These are phyloP conservation scores for Drosophila pseudotalamancana DNA, from an alignment of 2,888 invertebrate species.

Conservation along the genomic window DNA sequence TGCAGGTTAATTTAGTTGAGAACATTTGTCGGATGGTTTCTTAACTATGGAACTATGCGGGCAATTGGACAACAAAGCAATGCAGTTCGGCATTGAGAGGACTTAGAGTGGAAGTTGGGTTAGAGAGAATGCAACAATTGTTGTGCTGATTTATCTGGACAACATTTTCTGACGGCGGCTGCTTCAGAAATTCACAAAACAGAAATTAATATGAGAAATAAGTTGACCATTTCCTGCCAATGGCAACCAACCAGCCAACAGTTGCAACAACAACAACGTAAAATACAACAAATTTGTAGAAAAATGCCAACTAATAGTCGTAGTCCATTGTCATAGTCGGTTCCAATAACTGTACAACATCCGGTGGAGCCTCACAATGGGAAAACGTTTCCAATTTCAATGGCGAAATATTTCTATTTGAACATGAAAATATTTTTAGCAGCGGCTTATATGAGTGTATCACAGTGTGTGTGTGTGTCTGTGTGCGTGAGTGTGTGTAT, in stretches of 20 bases:
- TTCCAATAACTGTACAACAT: conserved; percentile 77
- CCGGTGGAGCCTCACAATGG: conserved; percentile 66
- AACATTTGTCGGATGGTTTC: conserved; percentile 17
- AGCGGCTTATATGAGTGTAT: conserved; percentile 44
- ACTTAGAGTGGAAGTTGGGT: not conserved
- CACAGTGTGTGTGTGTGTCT: not conserved
- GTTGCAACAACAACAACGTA: conserved; percentile 5
- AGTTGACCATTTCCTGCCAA: conserved; percentile 69
- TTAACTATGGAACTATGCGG: conserved; percentile 21
- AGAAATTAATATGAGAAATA: conserved; percentile 72
- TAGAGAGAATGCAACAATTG: conserved; percentile 19
- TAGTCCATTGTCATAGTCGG: conserved; percentile 59
- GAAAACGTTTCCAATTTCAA: conserved; percentile 76
- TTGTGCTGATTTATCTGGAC: conserved; percentile 49
- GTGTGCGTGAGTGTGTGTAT: not conserved
- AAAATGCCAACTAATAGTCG: conserved; percentile 65
- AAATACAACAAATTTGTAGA: conserved; percentile 34
- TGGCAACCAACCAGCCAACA: conserved; percentile 18
- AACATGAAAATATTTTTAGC: conserved; percentile 74
- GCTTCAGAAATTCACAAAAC: conserved; percentile 57
- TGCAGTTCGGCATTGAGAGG: not conserved
- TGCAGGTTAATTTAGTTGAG: conserved; percentile 31
- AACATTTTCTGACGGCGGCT: conserved; percentile 11
- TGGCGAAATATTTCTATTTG: conserved; percentile 72
- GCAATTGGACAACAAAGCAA: conserved; percentile 19